Evolutionary conservation across 2,797 vertebrate species (phyloP).

Genomic region (Acanthornis magna): DNA sequence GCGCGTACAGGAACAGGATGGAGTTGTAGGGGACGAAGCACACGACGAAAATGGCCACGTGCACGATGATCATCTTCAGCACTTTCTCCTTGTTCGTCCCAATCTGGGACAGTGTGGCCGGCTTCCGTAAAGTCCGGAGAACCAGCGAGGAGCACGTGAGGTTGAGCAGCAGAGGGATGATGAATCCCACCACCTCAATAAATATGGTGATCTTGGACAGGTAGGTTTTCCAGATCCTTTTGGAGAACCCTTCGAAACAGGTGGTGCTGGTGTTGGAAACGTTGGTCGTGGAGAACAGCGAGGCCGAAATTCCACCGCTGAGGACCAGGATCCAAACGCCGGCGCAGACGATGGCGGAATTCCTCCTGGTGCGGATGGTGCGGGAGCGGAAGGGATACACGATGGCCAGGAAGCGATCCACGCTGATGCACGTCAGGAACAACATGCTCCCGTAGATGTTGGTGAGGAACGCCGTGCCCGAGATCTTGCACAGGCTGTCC

Average conservation of each 20-base stretch:
- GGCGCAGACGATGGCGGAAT: constrained; percentile 88
- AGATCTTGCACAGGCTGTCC: constrained; percentile 92
- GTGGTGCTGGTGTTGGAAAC: constrained; percentile 86
- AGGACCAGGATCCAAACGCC: constrained; percentile 94
- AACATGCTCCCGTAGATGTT: constrained; percentile 99
- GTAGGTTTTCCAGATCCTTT: constrained; percentile 94
- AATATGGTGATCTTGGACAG: constrained; percentile 98
- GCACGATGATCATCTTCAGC: constrained; percentile 93
- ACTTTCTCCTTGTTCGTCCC: constrained; percentile 94
- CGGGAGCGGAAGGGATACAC: constrained; percentile 94
- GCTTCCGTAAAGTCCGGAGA: constrained; percentile 89
- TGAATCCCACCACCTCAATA: constrained; percentile 96
- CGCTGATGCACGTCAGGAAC: constrained; percentile 97
- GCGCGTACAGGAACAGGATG: constrained; percentile 93
- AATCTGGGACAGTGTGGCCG: constrained; percentile 87
- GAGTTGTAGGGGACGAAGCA: constrained; percentile 98
- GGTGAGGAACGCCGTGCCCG: constrained; percentile 94
- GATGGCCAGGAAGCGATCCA: constrained; percentile 95
- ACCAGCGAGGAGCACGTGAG: constrained; percentile 93
- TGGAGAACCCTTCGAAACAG: constrained; percentile 97
- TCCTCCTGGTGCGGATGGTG: constrained; percentile 88
- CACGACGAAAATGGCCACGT: constrained; percentile 93
- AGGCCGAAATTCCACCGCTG: constrained; percentile 93
- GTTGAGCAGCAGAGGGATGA: constrained; percentile 91
- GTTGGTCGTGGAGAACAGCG: constrained; percentile 95